These are phyloP conservation scores for Pachymerium ferrugineum DNA, from an alignment of 2,888 invertebrate species.

Conservation along the genomic window DNA sequence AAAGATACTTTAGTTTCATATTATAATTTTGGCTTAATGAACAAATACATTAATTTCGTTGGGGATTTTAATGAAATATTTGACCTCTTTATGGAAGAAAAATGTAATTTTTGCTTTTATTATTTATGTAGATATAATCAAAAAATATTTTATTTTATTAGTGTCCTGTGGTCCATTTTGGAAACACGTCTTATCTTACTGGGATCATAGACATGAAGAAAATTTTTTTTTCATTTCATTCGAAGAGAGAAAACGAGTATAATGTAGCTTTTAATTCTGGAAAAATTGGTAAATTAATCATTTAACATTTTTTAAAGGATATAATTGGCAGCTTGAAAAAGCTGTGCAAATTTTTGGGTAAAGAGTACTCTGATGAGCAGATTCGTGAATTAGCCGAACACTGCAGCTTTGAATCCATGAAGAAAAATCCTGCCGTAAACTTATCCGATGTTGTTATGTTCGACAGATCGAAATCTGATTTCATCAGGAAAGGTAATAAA, in stretches of 20 bases:
- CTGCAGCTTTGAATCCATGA: not conserved
- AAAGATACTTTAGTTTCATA: not conserved
- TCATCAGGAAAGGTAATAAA: not conserved
- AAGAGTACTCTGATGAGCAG: not conserved
- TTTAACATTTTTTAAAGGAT: not conserved
- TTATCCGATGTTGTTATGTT: not conserved
- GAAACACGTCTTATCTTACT: not conserved
- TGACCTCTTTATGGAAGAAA: not conserved
- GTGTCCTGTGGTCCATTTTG: not conserved
- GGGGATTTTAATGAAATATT: not conserved
- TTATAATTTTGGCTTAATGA: constrained; percentile 17
- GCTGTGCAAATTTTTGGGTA: not conserved
- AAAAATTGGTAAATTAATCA: not conserved
- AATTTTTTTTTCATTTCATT: not conserved
- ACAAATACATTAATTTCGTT: constrained; percentile 20
- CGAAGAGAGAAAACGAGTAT: not conserved
- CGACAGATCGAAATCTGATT: not conserved
- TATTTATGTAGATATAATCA: too few relatives aligned
- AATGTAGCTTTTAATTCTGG: not conserved
- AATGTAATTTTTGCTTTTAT: not conserved
- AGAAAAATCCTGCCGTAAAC: not conserved
- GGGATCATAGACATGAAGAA: not conserved
- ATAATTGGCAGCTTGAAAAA: not conserved
- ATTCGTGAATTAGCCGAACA: not conserved
- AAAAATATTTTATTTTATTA: too few relatives aligned